A percentile compares a stretch with the other conserved stretches of the same genome.
These are phyloP conservation scores for Pollenia labialis DNA, from an alignment of 2,888 invertebrate species.

Conservation along the genomic window DNA sequence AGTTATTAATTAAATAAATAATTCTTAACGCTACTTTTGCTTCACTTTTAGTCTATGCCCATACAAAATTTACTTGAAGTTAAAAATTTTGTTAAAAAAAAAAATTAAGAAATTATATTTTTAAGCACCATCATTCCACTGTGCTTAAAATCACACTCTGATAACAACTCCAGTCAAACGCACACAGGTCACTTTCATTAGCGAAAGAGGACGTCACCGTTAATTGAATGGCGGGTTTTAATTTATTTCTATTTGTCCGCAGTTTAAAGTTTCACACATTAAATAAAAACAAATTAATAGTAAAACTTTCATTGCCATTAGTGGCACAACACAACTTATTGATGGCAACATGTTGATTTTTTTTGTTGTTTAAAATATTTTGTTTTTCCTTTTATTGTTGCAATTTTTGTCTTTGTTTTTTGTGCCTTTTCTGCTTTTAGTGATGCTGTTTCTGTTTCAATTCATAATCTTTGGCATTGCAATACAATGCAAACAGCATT, in stretches of 20 bases:
- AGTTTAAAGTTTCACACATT: slow-evolving; percentile 57
- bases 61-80: too few relatives aligned
- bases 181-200: slow-evolving; percentile 43
- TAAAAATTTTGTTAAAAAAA: neutral
- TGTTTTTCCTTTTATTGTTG: neutral
- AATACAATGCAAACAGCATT: slow-evolving; percentile 69
- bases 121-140: neutral
- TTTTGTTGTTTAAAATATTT: slow-evolving; percentile 11
- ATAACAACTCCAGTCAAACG: neutral
- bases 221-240: slow-evolving; percentile 28
- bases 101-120: neutral
- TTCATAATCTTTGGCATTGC: slow-evolving; percentile 67
- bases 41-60: too few relatives aligned
- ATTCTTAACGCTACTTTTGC: too few relatives aligned
- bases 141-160: slow-evolving; percentile 1
- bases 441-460: slow-evolving; percentile 47
- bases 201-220: slow-evolving; percentile 14
- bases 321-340: slow-evolving; percentile 42
- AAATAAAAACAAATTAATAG: slow-evolving; percentile 25
- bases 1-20: too few relatives aligned
- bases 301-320: slow-evolving; percentile 69
- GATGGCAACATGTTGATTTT: slow-evolving; percentile 64
- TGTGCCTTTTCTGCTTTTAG: neutral
- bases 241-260: slow-evolving; percentile 42
- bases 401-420: neutral